Evolutionary conservation across 2,888 invertebrate genomes (phyloP), one percentile per base, ranked within the genome.

Genomic region (Labia minor): DNA sequence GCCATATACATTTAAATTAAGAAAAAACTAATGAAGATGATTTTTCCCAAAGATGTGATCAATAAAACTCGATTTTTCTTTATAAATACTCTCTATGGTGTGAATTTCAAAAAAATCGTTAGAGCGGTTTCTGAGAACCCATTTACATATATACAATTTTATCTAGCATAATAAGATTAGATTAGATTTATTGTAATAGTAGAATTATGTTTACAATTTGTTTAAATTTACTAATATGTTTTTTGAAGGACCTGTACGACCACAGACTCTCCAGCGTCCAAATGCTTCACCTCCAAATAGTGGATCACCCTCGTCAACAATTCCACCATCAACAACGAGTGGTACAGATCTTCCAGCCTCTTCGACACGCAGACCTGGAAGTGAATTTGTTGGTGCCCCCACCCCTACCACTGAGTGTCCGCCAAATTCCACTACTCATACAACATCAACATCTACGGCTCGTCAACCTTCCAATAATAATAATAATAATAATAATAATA

Each of bases 211-310:
- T n/a, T n/a, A n/a, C n/a, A n/a, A n/a, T n/a, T n/a, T n/a, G n/a
- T n/a, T n/a, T n/a, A n/a, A n/a, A n/a, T n/a, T n/a, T n/a, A n/a
- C n/a, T n/a, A n/a, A n/a, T n/a, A n/a, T n/a, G 68, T 70, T 62
- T 70, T 69, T 72, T 73, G 61, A 75, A 87, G 91, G 91, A 72
- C 85, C 86, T 21, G 89, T 92, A 16, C 82, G 91, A 71, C 86
- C 87, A 0, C 90, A 91, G 76, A 82, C 87, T 1, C 81, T 86
- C 79, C 85, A 86, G 33, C 80, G 86, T 61, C 86, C 86, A 10
- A 81, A 85, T 67, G 77, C 81, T 4, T 80, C 81, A 1, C 80
- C 81, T 6, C 74, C 81, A 19, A 77, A 81, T 21, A 79, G 80
- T 68, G 78, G 80, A 1, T 72, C 75, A 18, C 72, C 74, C 1